Conservation (phyloP, 1,140 invertebrate genomes). For the Neotoxoptera formosana region DNA sequence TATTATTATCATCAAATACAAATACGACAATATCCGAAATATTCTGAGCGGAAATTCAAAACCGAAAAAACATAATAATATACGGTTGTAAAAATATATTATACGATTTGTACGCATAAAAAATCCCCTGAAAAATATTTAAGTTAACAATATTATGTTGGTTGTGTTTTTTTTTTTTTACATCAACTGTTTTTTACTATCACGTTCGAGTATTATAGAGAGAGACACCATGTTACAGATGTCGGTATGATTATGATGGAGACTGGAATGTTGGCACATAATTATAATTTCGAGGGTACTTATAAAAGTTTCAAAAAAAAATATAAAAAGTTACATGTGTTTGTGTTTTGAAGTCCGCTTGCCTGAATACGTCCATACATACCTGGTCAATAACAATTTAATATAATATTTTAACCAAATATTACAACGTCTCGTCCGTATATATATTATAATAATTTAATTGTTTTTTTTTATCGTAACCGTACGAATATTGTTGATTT, state of each 20-base stretch:
- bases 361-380: constrained; percentile 5
- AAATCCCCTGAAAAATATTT: not conserved
- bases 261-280: constrained; percentile 79
- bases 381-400: constrained; percentile 26
- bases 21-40: not conserved
- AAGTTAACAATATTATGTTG: not conserved
- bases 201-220: constrained; percentile 42
- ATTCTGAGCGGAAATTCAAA: not conserved
- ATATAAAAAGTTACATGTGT: constrained; percentile 23
- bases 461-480: not conserved
- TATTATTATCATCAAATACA: constrained; percentile 8
- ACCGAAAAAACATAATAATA: not conserved
- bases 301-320: constrained; percentile 20
- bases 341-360: constrained; percentile 55
- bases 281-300: constrained; percentile 57
- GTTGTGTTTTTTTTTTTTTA: constrained; percentile 20
- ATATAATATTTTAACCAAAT: constrained; percentile 9
- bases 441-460: not conserved
- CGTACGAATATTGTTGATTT: not conserved
- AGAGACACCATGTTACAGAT: constrained; percentile 76
- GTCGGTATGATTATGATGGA: constrained; percentile 95
- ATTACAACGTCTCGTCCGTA: not conserved
- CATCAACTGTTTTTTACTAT: not conserved
- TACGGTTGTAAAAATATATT: not conserved
- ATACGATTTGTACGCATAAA: not conserved